Evolutionary conservation across 2,888 invertebrate species (phyloP), one percentile per base, ranked within the genome.

Genomic region (Erebia palarica): DNA sequence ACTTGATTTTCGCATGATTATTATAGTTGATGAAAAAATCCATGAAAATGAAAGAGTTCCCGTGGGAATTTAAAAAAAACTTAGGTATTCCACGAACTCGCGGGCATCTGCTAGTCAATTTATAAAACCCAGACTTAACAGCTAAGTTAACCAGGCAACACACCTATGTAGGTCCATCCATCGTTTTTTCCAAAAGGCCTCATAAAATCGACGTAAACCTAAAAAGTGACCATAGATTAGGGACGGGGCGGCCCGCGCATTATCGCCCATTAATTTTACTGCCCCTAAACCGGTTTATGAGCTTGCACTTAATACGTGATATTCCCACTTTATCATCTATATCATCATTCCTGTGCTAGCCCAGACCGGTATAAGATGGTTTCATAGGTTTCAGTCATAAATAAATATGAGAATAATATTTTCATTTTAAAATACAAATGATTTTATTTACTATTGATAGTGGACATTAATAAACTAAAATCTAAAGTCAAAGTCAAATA

Each of bases 231-330:
- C 70, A 74, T 76, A 76, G 77, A 79, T 76, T 73, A 78, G 75
- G 74, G 75, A 57, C 63, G 65, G 71, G 75, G 75, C 70, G 76
- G 78, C 67, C 42, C 64, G 55, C 72, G 72, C 75, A 78, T 78
- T 78, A 78, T 72, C 75, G 79, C 72, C 79, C 81, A 81, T 80
- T 79, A 78, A 79, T 78, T 76, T 80, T 78, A 78, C 76, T 73
- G 72, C 59, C 76, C 70, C 69, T 72, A 74, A 75, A 76, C 73
- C 69, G 73, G 61, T 79, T 79, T 79, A 79, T 74, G 78, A 72
- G 71, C 75, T 70, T 71, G 55, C 66, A 73, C 71, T 75, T 75
- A 76, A 76, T 75, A 73, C 61, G 27, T 59, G 16, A 49, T 64
- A 67, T 51, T 3, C n/a, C 64, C 68, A 53, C 61, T 71, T 66